phyloP scores from a whole-genome alignment of 2,888 invertebrate species.

The Drosophila neotestacea region DNA sequence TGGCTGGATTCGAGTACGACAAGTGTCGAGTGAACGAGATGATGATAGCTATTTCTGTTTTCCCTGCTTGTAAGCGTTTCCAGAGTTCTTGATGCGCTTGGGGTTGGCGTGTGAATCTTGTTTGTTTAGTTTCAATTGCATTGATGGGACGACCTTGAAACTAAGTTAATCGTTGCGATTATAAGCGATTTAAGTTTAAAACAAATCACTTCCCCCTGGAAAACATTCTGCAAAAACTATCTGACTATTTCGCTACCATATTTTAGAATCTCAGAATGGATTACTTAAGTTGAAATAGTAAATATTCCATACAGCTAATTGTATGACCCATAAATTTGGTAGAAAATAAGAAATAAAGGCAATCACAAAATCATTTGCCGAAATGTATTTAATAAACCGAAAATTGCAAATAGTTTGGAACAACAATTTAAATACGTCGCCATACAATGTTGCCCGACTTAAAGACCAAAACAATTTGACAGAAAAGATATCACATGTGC shows the following conservation, averaged over 20 bases:
- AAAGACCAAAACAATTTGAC: neutral
- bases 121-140: slow-evolving; percentile 24
- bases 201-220: too few species aligned
- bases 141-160: slow-evolving; percentile 27
- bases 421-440: neutral
- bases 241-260: neutral
- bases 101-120: slow-evolving; percentile 12
- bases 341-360: neutral
- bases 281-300: neutral
- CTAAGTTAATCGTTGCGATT: neutral
- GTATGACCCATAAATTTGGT: neutral
- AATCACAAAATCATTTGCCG: slow-evolving; percentile 17
- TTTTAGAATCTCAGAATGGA: neutral
- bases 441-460: slow-evolving; percentile 6
- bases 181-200: slow-evolving; percentile 1
- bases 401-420: neutral
- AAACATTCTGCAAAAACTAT: neutral
- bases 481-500: neutral
- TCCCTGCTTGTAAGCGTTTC: slow-evolving; percentile 31
- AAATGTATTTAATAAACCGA: neutral
- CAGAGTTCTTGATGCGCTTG: neutral
- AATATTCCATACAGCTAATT: neutral
- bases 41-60: slow-evolving; percentile 30
- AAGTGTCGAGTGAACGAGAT: slow-evolving; percentile 4
- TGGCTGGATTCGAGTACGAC: slow-evolving; percentile 14